phyloP scores from a whole-genome alignment of 2,888 invertebrate genomes.

The Pammene aurita region DNA sequence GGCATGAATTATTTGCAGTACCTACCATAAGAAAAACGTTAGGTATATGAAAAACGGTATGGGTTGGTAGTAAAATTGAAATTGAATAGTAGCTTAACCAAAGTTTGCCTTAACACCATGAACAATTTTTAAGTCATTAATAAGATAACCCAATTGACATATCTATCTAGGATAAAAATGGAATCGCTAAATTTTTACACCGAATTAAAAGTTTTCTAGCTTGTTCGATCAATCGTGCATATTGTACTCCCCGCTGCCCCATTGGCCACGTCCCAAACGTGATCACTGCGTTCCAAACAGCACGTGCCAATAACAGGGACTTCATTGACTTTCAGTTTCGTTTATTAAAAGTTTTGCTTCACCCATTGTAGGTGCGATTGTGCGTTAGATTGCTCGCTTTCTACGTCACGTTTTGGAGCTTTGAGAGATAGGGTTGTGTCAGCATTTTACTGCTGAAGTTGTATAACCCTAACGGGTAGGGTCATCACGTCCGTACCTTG shows the following conservation, averaged over 20 bases:
- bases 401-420: constrained; percentile 58
- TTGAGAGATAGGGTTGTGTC: not conserved
- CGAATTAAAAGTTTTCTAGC: too few species aligned
- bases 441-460: constrained; percentile 4
- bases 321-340: constrained; percentile 68
- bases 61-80: too few species aligned
- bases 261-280: constrained; percentile 47
- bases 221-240: not conserved
- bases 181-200: too few species aligned
- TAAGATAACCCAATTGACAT: too few species aligned
- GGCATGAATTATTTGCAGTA: too few species aligned
- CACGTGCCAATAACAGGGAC: constrained; percentile 50
- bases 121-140: too few species aligned
- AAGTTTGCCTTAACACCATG: too few species aligned
- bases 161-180: too few species aligned
- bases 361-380: constrained; percentile 56
- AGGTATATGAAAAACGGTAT: too few species aligned
- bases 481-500: not conserved
- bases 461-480: not conserved
- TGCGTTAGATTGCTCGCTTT: constrained; percentile 55
- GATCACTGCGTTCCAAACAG: constrained; percentile 52
- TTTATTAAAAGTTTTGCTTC: constrained; percentile 57
- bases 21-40: too few species aligned
- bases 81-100: too few species aligned
- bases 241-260: constrained; percentile 15